Conservation (phyloP, 2,888 invertebrate genomes). For the Acholoe squamosa region DNA sequence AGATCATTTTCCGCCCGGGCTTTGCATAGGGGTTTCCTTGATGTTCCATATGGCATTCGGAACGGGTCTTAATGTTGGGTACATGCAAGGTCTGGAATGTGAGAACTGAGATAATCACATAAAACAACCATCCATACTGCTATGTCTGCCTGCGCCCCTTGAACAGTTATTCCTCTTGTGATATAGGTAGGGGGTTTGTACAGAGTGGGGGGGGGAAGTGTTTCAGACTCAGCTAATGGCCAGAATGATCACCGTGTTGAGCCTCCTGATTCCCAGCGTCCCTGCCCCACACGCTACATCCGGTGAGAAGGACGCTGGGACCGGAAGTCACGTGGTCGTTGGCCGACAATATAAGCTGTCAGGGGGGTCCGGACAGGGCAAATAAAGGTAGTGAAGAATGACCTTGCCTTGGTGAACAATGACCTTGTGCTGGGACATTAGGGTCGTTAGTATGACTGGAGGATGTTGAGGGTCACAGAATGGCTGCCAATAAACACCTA, state of each 20-base stretch:
- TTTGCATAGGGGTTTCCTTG: too few species aligned
- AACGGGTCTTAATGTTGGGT: too few species aligned
- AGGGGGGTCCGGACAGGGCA: neutral
- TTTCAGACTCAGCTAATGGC: neutral
- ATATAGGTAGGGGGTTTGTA: too few species aligned
- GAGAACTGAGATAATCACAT: too few species aligned
- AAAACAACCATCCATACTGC: too few species aligned
- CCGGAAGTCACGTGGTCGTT: slow-evolving; percentile 33
- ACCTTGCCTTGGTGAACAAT: neutral
- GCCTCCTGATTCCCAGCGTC: slow-evolving; percentile 6
- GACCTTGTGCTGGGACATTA: neutral
- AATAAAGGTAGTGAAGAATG: slow-evolving; percentile 28
- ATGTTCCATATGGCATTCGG: too few species aligned
- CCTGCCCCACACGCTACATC: slow-evolving; percentile 48
- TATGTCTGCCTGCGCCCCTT: too few species aligned
- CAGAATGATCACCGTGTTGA: slow-evolving; percentile 47
- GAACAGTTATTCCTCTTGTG: too few species aligned
- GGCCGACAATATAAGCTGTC: slow-evolving; percentile 54
- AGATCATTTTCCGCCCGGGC: too few species aligned
- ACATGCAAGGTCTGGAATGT: too few species aligned
- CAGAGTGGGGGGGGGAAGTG: too few species aligned
- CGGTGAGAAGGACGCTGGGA: slow-evolving; percentile 32
- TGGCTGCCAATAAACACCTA: neutral
- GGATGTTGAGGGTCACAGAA: neutral
- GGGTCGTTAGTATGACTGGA: slow-evolving; percentile 35